Conservation (phyloP, 1,140 invertebrate genomes). For the Drosophila burlai region DNA sequence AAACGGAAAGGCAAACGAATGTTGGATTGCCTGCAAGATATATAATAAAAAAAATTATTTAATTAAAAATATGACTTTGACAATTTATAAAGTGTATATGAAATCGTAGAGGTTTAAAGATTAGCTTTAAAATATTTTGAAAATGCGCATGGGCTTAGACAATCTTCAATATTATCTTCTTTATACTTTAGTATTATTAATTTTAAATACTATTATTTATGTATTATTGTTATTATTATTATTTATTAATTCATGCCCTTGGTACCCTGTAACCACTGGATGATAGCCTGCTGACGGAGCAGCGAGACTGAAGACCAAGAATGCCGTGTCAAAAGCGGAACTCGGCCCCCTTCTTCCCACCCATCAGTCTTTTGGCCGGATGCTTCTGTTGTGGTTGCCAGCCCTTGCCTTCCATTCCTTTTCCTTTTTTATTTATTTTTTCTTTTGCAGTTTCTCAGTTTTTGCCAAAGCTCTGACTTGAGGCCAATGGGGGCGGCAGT, state of each 20-base stretch:
- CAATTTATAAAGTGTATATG: neutral
- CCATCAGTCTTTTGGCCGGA: constrained; percentile 34
- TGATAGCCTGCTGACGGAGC: constrained; percentile 27
- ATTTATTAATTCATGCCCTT: neutral
- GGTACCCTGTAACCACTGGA: constrained; percentile 29
- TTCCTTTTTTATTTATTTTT: neutral
- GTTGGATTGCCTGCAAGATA: constrained; percentile 11
- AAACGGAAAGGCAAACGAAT: neutral
- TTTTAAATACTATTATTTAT: too few species aligned
- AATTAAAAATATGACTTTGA: neutral
- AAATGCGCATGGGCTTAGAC: too few species aligned
- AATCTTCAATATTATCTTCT: too few species aligned
- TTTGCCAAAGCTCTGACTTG: constrained; percentile 56
- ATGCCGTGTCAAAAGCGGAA: constrained; percentile 36
- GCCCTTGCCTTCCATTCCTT: constrained; percentile 17
- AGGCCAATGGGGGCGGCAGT: constrained; percentile 27
- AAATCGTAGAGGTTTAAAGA: neutral
- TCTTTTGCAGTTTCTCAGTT: constrained; percentile 13
- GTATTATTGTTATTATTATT: neutral
- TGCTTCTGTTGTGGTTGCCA: constrained; percentile 57
- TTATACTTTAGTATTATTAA: too few species aligned
- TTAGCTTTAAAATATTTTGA: neutral
- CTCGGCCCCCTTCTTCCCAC: constrained; percentile 8
- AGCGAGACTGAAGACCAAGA: constrained; percentile 24
- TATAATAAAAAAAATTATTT: too few species aligned